A percentile compares a stretch with the other conserved stretches of the same genome.
Conservation (phyloP, 2,797 vertebrate genomes). For the Brachyalestes nurse region DNA sequence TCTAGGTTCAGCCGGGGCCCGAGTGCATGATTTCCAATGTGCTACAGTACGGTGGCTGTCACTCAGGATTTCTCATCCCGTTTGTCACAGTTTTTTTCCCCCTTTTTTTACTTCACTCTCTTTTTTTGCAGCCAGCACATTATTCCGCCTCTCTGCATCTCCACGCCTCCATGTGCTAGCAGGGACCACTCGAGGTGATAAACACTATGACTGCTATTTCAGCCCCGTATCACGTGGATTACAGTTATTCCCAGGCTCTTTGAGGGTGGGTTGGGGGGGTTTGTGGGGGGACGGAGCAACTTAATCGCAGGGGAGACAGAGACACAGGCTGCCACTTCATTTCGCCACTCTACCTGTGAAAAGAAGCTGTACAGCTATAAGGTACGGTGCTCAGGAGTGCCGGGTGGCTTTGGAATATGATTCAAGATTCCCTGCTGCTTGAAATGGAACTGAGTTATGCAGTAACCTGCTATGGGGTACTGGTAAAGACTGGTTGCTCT, state of each 20-base stretch:
- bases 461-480: constrained; percentile 50
- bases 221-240: constrained; percentile 56
- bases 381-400: constrained; percentile 42
- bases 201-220: constrained; percentile 54
- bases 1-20: constrained; percentile 23
- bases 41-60: constrained; percentile 52
- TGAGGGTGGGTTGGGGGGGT: constrained; percentile 7
- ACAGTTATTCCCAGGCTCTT: constrained; percentile 45
- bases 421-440: constrained; percentile 46
- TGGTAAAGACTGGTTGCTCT: constrained; percentile 52
- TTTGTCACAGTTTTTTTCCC: constrained; percentile 53
- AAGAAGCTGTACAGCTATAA: constrained; percentile 44
- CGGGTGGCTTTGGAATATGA: constrained; percentile 18
- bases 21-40: constrained; percentile 41
- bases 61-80: constrained; percentile 58
- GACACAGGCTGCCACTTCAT: constrained; percentile 46
- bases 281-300: constrained; percentile 23
- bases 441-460: constrained; percentile 35
- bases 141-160: constrained; percentile 47
- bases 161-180: constrained; percentile 28
- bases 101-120: constrained; percentile 15
- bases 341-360: constrained; percentile 56
- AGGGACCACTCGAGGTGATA: constrained; percentile 52
- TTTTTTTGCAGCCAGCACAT: constrained; percentile 42
- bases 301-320: constrained; percentile 57